Base-by-base conservation (phyloP, 2,797 vertebrate genomes). In the Cirrhinus molitorella region DNA sequence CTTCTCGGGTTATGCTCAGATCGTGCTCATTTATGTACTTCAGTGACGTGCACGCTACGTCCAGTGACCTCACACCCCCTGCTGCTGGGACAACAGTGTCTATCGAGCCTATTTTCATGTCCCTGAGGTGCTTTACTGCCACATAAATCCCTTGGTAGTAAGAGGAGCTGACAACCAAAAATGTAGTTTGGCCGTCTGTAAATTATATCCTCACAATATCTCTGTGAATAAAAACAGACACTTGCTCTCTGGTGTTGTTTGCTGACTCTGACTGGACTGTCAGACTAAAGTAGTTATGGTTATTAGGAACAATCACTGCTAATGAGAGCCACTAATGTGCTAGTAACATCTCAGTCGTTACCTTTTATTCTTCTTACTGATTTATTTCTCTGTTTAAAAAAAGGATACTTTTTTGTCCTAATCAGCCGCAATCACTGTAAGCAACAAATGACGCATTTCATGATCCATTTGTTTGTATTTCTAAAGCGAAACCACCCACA, bases 311-410 rank as follows among this genome's bases (percentile, higher is more conserved):
- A 45, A 59, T 21, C 57, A 73, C 47, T 66, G 5, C 73, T 82
- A 75, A 53, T 71, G 70, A 77, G 55, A 65, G 34, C 23, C 71
- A 76, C 67, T 84, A 81, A 86, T 83, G 79, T 82, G 66, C 37
- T 55, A 85, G 47, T 72, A 84, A 77, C 76, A 85, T 65, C 76
- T 85, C 66, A 63, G 47, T 28, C 10, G 9, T 40, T 47, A 65
- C 49, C 34, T 8, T 21, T 66, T 19, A 55, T 43, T 34, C 31
- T 6, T 79, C 25, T 31, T 53, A 71, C 40, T 40, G 53, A 13
- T 40, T 74, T 57, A 68, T 81, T 74, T 85, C 47, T 49, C 28
- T 13, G 49, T 28, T 79, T 34, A 47, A 68, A 61, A 16, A 53
- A 57, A 34, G 19, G 10, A 63, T 51, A 61, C 31, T 63, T 11